Evolutionary conservation across 2,888 invertebrate genomes (phyloP).

Genomic region (Abrostola triplasia): DNA sequence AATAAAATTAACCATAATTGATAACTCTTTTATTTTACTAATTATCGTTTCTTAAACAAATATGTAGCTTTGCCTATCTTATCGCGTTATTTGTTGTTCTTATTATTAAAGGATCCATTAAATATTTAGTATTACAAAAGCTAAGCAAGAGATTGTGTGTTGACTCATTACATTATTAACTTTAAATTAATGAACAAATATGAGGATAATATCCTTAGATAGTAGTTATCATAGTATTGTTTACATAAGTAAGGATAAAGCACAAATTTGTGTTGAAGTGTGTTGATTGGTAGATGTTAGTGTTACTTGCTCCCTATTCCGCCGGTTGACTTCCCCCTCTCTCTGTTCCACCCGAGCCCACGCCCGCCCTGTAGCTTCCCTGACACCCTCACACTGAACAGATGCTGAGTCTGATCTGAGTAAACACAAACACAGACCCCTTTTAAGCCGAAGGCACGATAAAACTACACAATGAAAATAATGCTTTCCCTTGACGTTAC

Average conservation of each 20-base stretch:
- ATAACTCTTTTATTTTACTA: background rate
- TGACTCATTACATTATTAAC: slow-evolving; percentile 8
- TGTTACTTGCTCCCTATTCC: slow-evolving; percentile 30
- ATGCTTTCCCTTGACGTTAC: slow-evolving; percentile 41
- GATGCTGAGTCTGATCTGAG: slow-evolving; percentile 69
- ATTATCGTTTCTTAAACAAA: background rate
- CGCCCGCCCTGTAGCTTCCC: slow-evolving; percentile 45
- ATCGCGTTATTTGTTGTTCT: slow-evolving; percentile 7
- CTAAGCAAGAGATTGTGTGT: background rate
- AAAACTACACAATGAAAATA: slow-evolving; percentile 56
- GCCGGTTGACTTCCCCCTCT: slow-evolving; percentile 33
- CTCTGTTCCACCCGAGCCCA: slow-evolving; percentile 38
- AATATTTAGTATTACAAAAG: background rate
- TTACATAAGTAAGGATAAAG: slow-evolving; percentile 66
- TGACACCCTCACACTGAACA: slow-evolving; percentile 61
- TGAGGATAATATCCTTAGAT: slow-evolving; percentile 33
- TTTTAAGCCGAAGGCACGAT: slow-evolving; percentile 58
- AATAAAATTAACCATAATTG: background rate
- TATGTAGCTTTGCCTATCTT: background rate
- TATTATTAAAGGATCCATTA: background rate
- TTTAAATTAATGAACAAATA: slow-evolving; percentile 16
- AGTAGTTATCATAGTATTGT: slow-evolving; percentile 49
- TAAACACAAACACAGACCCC: slow-evolving; percentile 71
- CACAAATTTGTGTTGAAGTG: slow-evolving; percentile 62
- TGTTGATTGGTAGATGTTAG: slow-evolving; percentile 51